These are phyloP conservation scores for cattle (Bos taurus) DNA, from an alignment of 2,113 vertebrate species.

Conservation along the genomic window ARS-UCD2.0 NC_037336.1:102976001-102976500, in stretches of 20 bases:
- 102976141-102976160: not conserved
- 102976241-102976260: not conserved
- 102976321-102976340: not conserved
- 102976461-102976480: not conserved
- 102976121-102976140: not conserved
- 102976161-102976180: not conserved
- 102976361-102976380: not conserved
- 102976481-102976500: not conserved
- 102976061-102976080: not conserved
- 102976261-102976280: not conserved
- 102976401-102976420: not conserved
- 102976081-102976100: not conserved
- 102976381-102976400: not conserved
- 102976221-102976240: fast-evolving
- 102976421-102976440: not conserved
- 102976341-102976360: not conserved
- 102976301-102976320: not conserved
- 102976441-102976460: not conserved
- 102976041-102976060: not conserved
- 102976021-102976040: not conserved
- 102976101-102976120: not conserved
- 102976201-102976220: not conserved
- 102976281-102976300: not conserved
- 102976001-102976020: not conserved
- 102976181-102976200: not conserved